Evolutionary conservation across 1,140 invertebrate species (phyloP), one percentile per base, ranked within the genome.

Genomic region (Melitaea cinxia): DNA sequence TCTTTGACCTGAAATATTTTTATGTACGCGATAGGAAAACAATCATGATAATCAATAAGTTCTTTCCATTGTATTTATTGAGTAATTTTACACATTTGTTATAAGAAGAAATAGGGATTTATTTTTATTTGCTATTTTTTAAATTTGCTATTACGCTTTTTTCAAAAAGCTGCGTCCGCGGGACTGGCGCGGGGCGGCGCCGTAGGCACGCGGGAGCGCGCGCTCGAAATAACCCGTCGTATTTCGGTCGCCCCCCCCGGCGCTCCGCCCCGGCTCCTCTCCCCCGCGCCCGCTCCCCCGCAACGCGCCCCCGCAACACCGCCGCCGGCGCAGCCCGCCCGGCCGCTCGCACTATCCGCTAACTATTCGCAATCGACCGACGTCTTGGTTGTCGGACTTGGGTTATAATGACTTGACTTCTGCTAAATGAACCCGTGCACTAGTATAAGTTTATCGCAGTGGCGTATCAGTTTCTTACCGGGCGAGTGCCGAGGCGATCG

Each of bases 301-400:
- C 26, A 3, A 33, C 30, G 0, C 21, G 55, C 55, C 23, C 23
- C n/a, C 53, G 33, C 33, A 15, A 33, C 49, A 50, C 35, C 59
- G 37, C 71, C 56, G 53, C 54, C 75, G 75, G 81, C 81, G 75
- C 84, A 80, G 78, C 77, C 56, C 70, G 64, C 53, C 62, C 21
- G 19, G 53, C 64, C 64, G 65, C 70, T 65, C 73, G 76, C 93
- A 95, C 93, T 94, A 93, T 94, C 94, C 94, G 94, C 94, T 94
- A 93, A 93, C 94, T 94, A 94, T 94, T 95, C 94, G 94, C 94
- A 95, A 95, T 95, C 95, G 95, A 96, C 94, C 95, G 95, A 96
- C 95, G 95, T 95, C 95, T 96, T 95, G 94, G 94, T 94, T 94
- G 93, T 93, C 93, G 93, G 94, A 93, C 94, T 93, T 94, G 94